These are phyloP conservation scores for Xylota sylvarum DNA, from an alignment of 2,888 invertebrate species.

Conservation along the genomic window DNA sequence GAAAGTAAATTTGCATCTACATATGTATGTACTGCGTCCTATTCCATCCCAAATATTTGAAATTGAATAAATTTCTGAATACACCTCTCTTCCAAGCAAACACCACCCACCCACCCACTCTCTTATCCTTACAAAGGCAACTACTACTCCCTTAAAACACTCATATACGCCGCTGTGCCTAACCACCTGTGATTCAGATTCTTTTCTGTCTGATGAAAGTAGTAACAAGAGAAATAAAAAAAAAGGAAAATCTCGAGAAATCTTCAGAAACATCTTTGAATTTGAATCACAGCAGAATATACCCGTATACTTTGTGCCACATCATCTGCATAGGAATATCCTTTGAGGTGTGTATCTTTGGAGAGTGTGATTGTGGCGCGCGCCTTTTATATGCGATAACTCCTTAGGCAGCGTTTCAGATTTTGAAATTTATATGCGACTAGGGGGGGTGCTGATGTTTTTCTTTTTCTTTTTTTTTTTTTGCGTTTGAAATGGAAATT, in stretches of 20 bases:
- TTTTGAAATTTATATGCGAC: conserved; percentile 40
- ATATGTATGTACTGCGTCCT: not conserved
- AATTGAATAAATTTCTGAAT: conserved; percentile 37
- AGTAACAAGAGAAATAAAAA: not conserved
- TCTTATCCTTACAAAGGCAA: not conserved
- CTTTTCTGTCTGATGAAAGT: not conserved
- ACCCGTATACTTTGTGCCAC: not conserved
- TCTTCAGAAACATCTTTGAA: conserved; percentile 23
- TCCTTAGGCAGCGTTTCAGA: conserved; percentile 15
- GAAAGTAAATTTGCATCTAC: not conserved
- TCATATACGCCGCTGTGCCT: not conserved
- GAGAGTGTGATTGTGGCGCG: conserved; percentile 9
- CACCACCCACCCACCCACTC: not conserved
- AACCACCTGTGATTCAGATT: conserved; percentile 5
- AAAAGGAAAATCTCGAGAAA: conserved; percentile 11
- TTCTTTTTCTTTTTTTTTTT: not conserved
- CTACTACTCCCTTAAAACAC: not conserved
- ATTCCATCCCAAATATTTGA: conserved; percentile 16
- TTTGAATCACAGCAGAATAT: conserved; percentile 30
- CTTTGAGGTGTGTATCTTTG: conserved; percentile 1
- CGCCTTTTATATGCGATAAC: conserved; percentile 23
- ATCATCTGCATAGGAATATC: conserved; percentile 31
- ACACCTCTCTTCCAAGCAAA: no score
- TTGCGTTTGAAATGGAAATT: conserved; percentile 51
- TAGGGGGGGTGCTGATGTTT: not conserved